Evolutionary conservation across 2,113 vertebrate species (phyloP), one percentile per base, ranked within the genome.

Genomic region (Atrichornis clamosus): DNA sequence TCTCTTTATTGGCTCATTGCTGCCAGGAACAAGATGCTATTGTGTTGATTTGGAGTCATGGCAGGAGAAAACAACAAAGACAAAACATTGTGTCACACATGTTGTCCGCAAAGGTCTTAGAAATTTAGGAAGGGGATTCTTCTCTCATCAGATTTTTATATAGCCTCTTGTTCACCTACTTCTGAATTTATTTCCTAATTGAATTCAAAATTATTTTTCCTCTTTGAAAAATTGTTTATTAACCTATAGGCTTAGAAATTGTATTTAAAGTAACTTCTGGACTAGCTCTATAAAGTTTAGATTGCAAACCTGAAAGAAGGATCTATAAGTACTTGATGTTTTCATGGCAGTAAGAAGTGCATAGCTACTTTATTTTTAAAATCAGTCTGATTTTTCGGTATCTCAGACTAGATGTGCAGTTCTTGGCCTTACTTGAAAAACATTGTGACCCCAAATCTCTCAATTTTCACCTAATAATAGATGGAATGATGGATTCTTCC

Each of bases 21-120:
- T 93, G 49, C 72, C 77, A 79, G 68, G 65, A 93, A 77, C 12
- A 94, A 85, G 58, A 87, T 62, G 67, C 64, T 93, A 18, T 86
- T 95, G 13, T 78, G 60, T 70, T 97, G 73, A 89, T n/a, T 86
- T 93, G 79, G 27, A 92, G n/a, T 78, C 56, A 94, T 60, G 68
- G 52, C 55, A 94, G 24, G 20, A 87, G 68, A 93, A 86, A 47
- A 84, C 24, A 93, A 87, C 24, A 80, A 59, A 88, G 63, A 68
- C 37, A 74, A 90, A 90, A 77, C 60, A 27, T 19, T 49, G 35
- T 83, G 59, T 93, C 75, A 77, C 33, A 32, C 17, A 28, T 53
- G 9, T 55, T 63, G 33, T 26, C 59, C 80, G 30, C 37, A 77
- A 87, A 74, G 3, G 7, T 39, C 76, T 85, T 35, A 74, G 59